Base-by-base conservation (phyloP, 2,797 vertebrate genomes). In the Ammospiza maritima region DNA sequence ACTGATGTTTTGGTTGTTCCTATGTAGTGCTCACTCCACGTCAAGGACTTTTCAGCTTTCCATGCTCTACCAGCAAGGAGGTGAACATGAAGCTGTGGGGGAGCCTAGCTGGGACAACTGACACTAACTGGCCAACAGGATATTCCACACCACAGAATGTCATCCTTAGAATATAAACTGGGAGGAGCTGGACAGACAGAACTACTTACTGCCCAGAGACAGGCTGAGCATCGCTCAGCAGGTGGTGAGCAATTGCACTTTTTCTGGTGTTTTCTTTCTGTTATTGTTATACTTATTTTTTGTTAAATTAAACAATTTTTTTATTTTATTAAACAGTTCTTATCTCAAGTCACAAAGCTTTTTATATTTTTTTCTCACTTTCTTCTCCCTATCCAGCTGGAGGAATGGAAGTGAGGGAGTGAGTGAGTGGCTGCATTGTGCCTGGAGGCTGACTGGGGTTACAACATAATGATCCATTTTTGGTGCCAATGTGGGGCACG, bases 401-500 rank as follows among this genome's bases (percentile, higher is more conserved):
- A 74, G 21, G 30, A 66, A 7, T 50, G 14, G 17, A 74, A 74
- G 17, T 50, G 53, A 65, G 16, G 51, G 21, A 65, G 30, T 25
- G 13, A 73, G 25, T 25, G 30, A 57, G 16, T 0, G 0, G 51
- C 36, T 74, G 44, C 70, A 58, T 12, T 42, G 36, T 32, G 36
- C 44, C 14, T 26, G 26, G 44, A 32, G 32, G 26, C 44, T 32
- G 21, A 36, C 11, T 66, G 26, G 11, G 30, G 21, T 74, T 61
- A 54, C 77, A 77, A 11, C 40, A 54, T 14, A 61, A 69, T 47
- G 16, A 69, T 47, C 19, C 7, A 29, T 70, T 60, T 47, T n/a
- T 40, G 23, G n/a, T 45, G 13, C 16, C 47, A 47, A 2, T 17
- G 40, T 30, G 16, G 6, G 29, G 13, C 27, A 47, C 0, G 0